phyloP scores from a whole-genome alignment of 2,113 vertebrate species.

The Lepus europaeus region DNA sequence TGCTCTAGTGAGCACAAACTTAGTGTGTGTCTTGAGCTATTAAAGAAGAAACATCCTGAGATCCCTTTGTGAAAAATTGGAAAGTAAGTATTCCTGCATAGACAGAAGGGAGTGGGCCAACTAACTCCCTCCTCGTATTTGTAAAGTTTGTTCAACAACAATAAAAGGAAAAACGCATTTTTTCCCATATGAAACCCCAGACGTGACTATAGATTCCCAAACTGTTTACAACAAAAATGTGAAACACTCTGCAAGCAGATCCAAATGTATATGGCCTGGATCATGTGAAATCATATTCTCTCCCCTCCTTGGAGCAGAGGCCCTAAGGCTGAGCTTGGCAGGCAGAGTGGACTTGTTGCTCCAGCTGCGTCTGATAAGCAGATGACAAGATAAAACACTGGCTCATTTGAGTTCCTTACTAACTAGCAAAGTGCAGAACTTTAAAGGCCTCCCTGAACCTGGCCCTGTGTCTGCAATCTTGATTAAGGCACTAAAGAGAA shows the following conservation, averaged over 20 bases:
- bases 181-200: slow-evolving; percentile 14
- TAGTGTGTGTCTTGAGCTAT: not conserved
- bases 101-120: not conserved
- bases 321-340: slow-evolving; percentile 37
- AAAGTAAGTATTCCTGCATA: slow-evolving; percentile 33
- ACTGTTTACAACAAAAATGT: slow-evolving; percentile 65
- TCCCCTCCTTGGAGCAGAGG: not conserved
- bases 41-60: slow-evolving; percentile 56
- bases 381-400: slow-evolving; percentile 58
- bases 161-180: not conserved
- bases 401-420: not conserved
- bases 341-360: not conserved
- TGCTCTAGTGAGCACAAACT: slow-evolving; percentile 31
- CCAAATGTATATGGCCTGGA: not conserved
- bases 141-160: slow-evolving; percentile 52
- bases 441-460: not conserved
- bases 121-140: not conserved
- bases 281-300: slow-evolving; percentile 34
- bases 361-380: slow-evolving; percentile 64
- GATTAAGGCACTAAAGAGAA: slow-evolving; percentile 25
- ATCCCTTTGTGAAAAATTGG: slow-evolving; percentile 45
- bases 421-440: not conserved
- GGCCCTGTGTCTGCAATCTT: not conserved
- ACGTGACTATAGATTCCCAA: slow-evolving; percentile 51
- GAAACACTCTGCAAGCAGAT: slow-evolving; percentile 6